Evolutionary conservation across 2,888 invertebrate species (phyloP), one percentile per base, ranked within the genome.

Genomic region (Tiphia femorata): DNA sequence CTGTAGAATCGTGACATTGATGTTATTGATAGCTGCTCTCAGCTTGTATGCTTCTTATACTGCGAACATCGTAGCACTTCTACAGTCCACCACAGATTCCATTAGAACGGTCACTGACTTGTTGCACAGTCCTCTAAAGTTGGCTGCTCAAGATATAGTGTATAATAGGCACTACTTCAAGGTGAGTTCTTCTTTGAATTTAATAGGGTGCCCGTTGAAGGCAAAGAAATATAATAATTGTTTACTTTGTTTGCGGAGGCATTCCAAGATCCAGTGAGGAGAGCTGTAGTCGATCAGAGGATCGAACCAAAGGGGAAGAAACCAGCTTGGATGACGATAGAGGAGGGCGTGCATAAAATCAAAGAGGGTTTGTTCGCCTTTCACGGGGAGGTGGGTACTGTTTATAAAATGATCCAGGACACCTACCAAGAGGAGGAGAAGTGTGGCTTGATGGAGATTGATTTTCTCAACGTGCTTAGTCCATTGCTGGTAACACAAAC

Each of bases 11-110:
- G 88, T 90, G 1, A 86, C 90, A 67, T 82, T 92, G 49, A 84
- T 90, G 35, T 82, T 90, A 0, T 88, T 91, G 64, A 76, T 90
- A 5, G 85, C 90, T 0, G 81, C 90, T 2, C 88, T 92, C 84
- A 92, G 91, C 68, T 83, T 92, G 0, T 92, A 91, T 75, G 90
- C 91, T 0, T 91, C 92, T 0, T 92, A 92, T 73, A 88, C 92
- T 0, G 92, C 92, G 0, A 92, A 91, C 70, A 92, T 92, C 41
- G 92, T 92, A 0, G 91, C 91, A 1, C 80, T 92, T 1, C 84
- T 92, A 0, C 92, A 92, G 75, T 90, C 92, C 0, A 90, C 92
- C 20, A 90, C 92, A 0, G 87, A 87, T 1, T 88, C 88, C 64
- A 90, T 92, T 51, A 86, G 86, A 67, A 89, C 88, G 0, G 75